These are phyloP conservation scores for Melanotaenia parkinsoni DNA, from an alignment of 2,797 vertebrate genomes.

Conservation along the genomic window DNA sequence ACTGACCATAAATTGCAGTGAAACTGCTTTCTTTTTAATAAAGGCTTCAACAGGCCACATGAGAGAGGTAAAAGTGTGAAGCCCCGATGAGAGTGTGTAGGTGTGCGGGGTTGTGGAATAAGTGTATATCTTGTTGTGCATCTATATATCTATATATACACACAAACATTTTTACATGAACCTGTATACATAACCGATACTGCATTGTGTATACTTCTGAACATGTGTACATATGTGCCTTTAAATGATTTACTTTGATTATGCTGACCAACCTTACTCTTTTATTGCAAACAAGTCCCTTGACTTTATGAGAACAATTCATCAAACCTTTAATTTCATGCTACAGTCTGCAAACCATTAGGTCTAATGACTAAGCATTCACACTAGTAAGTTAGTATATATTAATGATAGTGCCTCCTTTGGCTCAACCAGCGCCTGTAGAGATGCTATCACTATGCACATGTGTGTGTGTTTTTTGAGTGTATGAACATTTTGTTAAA, in stretches of 20 bases:
- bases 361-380: slow-evolving; percentile 71
- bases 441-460: slow-evolving; percentile 44
- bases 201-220: slow-evolving; percentile 12
- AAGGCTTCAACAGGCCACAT: slow-evolving; percentile 71
- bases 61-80: slow-evolving; percentile 62
- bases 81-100: slow-evolving; percentile 35
- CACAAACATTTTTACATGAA: neutral
- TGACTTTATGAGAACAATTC: slow-evolving; percentile 74
- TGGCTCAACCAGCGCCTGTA: slow-evolving; percentile 51
- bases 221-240: slow-evolving; percentile 5
- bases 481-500: slow-evolving; percentile 32
- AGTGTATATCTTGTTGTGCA: slow-evolving; percentile 15
- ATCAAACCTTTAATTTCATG: slow-evolving; percentile 80
- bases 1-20: slow-evolving; percentile 67
- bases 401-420: slow-evolving; percentile 61
- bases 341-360: slow-evolving; percentile 73
- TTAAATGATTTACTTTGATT: slow-evolving; percentile 44
- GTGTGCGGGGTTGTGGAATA: slow-evolving; percentile 8
- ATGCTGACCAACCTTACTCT: slow-evolving; percentile 38
- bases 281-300: slow-evolving; percentile 56
- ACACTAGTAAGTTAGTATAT: slow-evolving; percentile 55
- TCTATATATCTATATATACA: slow-evolving; percentile 3
- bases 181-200: neutral
- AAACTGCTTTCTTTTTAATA: slow-evolving; percentile 79
- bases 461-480: slow-evolving; percentile 11